These are phyloP conservation scores for Hyalella azteca DNA, from an alignment of 2,888 invertebrate genomes.

Conservation along the genomic window DNA sequence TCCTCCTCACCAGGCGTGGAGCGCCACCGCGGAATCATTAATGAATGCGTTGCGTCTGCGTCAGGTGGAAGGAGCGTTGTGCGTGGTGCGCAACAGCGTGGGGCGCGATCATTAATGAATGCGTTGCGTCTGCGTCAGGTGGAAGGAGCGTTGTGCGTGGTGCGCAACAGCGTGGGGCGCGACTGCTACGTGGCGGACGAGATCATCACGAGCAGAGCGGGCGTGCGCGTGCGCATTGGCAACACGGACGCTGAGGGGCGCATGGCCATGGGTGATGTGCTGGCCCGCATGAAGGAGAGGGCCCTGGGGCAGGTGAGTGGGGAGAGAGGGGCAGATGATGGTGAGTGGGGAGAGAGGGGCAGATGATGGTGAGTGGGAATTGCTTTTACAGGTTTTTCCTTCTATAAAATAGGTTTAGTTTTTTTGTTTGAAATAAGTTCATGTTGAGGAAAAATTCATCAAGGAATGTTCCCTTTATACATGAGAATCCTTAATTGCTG, in stretches of 20 bases:
- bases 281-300: slow-evolving; percentile 76
- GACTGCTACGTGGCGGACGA: slow-evolving; percentile 91
- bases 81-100: slow-evolving; percentile 88
- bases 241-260: slow-evolving; percentile 97
- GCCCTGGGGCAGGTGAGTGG: slow-evolving; percentile 70
- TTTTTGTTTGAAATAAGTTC: no score
- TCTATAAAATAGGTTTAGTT: no score
- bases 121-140: slow-evolving; percentile 68
- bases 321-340: no score
- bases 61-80: slow-evolving; percentile 81
- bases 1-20: no score
- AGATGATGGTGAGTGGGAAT: no score
- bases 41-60: slow-evolving; percentile 61
- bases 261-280: slow-evolving; percentile 89
- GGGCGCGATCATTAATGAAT: slow-evolving; percentile 73
- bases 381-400: no score
- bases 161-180: slow-evolving; percentile 88
- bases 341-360: no score
- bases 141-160: slow-evolving; percentile 82
- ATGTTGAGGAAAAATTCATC: no score
- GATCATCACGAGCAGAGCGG: slow-evolving; percentile 81
- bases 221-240: slow-evolving; percentile 82
- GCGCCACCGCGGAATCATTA: no score
- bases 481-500: no score
- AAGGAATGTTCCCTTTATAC: no score